Evolutionary conservation across 1,140 invertebrate species (phyloP), one percentile per base, ranked within the genome.

Genomic region (Drosophila paulistorum): DNA sequence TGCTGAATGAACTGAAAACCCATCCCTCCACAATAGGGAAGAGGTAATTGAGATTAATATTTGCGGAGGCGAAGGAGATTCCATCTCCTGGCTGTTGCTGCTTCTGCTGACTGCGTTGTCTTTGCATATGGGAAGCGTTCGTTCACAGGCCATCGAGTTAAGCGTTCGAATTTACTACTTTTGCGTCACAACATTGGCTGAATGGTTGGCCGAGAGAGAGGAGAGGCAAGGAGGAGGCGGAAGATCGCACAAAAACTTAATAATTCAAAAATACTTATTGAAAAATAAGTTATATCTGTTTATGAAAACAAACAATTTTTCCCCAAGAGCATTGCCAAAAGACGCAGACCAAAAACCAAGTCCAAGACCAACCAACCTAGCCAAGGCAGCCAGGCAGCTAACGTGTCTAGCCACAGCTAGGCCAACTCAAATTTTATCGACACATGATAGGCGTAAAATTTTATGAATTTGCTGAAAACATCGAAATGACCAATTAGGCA

Each of bases 381-480:
- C 30, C 30, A 6, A 30, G 30, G 30, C 30, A 30, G 5, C 1
- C 26, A 23, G 30, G 30, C 66, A 41, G 59, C 2, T 14, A 30
- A 11, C 37, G 37, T 39, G 37, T 39, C 13, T 11, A 45, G 51
- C 9, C 35, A 10, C 35, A 58, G 11, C 20, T 41, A 54, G 65
- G 54, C 64, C 69, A 33, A 33, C 37, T 62, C 54, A 14, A 14
- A 54, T 30, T 65, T n/a, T 67, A 23, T 39, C 54, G 54, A 71
- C 81, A 86, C 81, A 85, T 85, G 78, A 85, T 85, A 57, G 39
- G 64, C 83, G 67, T 86, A 41, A 79, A 85, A 87, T 87, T 87
- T 86, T 73, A 86, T 86, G 71, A 79, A 87, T 57, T 73, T 76
- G 78, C 41, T 79, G 71, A 84, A 79, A 77, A 77, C 65, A 64